Evolutionary conservation across 2,888 invertebrate species (phyloP).

Genomic region (Drosophila neutralis): DNA sequence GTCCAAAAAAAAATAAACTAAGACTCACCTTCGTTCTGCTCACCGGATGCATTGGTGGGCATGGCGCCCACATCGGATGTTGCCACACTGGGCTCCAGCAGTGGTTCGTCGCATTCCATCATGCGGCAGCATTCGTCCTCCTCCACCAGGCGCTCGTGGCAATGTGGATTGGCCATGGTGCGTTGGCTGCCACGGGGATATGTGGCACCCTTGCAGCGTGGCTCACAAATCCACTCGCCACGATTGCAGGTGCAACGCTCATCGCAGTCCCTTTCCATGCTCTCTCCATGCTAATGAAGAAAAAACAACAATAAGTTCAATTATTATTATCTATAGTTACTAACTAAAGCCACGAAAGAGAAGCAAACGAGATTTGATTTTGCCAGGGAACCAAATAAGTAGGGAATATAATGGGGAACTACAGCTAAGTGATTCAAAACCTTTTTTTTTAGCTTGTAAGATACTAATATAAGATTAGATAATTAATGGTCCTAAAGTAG

Average conservation of each 20-base stretch:
- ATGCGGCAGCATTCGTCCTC: conserved; percentile 90
- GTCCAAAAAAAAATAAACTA: not conserved
- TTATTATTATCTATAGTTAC: not conserved
- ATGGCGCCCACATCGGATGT: conserved; percentile 28
- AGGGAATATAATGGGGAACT: not conserved
- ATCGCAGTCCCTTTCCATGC: conserved; percentile 90
- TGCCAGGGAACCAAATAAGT: not conserved
- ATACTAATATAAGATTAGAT: not conserved
- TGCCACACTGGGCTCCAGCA: conserved; percentile 66
- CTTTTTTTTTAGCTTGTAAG: not conserved
- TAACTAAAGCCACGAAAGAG: not conserved
- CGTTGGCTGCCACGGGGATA: conserved; percentile 88
- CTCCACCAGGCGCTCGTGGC: conserved; percentile 89
- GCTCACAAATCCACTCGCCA: conserved; percentile 90
- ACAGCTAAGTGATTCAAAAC: no score
- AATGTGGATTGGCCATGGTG: conserved; percentile 89
- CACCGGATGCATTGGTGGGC: conserved; percentile 17
- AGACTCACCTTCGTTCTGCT: conserved; percentile 64
- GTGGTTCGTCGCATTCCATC: conserved; percentile 88
- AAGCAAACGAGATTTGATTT: not conserved
- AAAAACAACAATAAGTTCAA: not conserved
- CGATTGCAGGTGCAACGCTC: conserved; percentile 90
- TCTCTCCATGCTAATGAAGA: conserved; percentile 87
- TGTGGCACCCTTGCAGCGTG: conserved; percentile 89
- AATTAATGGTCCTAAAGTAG: not conserved